These are phyloP conservation scores for Antrozous pallidus DNA, from an alignment of 2,797 vertebrate species.

Conservation along the genomic window DNA sequence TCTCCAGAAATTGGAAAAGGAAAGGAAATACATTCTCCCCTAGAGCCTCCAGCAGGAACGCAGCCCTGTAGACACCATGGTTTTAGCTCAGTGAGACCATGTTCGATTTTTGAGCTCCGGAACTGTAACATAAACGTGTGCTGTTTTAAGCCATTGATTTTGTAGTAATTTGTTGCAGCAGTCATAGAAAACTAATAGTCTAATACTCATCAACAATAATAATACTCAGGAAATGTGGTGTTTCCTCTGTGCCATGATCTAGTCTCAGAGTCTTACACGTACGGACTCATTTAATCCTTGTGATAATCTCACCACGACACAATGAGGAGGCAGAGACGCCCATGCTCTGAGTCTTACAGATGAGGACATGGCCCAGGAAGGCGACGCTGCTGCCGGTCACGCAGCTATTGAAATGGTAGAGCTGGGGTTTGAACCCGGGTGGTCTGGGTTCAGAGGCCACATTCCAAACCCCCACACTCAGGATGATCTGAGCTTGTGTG, in stretches of 20 bases:
- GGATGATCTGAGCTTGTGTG: not conserved
- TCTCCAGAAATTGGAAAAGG: not conserved
- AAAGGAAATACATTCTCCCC: not conserved
- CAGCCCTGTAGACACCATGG: not conserved
- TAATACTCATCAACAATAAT: not conserved
- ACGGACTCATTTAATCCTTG: not conserved
- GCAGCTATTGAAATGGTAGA: accelerated
- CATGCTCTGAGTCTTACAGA: not conserved
- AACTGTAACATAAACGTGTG: too few relatives aligned
- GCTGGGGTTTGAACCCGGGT: not conserved
- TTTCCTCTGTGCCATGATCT: not conserved
- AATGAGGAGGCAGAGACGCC: accelerated
- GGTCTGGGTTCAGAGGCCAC: not conserved
- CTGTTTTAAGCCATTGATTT: not conserved
- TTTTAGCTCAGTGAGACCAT: not conserved
- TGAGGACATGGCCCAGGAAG: not conserved
- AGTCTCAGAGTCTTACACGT: not conserved
- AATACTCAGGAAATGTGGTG: not conserved
- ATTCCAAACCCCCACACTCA: accelerated
- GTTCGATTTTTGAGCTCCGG: not conserved
- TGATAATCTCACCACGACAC: accelerated
- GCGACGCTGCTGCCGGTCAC: not conserved
- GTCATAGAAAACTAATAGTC: not conserved
- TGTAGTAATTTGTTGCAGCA: not conserved
- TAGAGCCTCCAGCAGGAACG: not conserved